Conservation (phyloP, 1,140 invertebrate genomes). For the Aphis gossypii region DNA sequence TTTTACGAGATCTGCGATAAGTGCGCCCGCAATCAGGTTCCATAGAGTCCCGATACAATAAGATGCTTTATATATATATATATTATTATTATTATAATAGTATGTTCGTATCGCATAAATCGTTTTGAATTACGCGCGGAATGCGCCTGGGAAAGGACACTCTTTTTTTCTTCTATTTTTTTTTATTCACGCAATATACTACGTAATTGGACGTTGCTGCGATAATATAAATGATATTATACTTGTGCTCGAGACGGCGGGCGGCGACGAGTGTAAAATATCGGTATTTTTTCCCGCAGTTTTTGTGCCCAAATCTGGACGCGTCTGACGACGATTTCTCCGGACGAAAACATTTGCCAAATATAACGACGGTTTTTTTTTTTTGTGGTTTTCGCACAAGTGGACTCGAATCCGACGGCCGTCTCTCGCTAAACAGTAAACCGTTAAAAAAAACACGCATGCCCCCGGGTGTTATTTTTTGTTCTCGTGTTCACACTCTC, state of each 20-base stretch:
- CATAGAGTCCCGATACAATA: neutral
- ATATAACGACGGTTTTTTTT: constrained; percentile 28
- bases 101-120: neutral
- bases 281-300: neutral
- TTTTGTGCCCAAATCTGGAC: neutral
- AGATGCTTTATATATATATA: neutral
- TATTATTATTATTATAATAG: neutral
- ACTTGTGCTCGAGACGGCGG: no score
- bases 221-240: neutral
- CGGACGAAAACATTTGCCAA: neutral
- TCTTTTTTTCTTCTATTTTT: neutral
- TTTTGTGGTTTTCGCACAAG: constrained; percentile 34
- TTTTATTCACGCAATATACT: neutral
- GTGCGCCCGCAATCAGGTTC: neutral
- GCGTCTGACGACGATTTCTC: neutral
- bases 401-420: neutral
- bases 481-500: constrained; percentile 45
- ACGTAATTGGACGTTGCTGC: neutral
- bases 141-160: neutral
- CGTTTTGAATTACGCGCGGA: neutral
- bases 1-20: neutral
- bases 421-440: neutral
- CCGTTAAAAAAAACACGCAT: constrained; percentile 37
- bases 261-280: neutral
- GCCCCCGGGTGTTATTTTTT: constrained; percentile 33